Evolutionary conservation across 2,888 invertebrate genomes (phyloP).

Genomic region (Ormyrus labotus): DNA sequence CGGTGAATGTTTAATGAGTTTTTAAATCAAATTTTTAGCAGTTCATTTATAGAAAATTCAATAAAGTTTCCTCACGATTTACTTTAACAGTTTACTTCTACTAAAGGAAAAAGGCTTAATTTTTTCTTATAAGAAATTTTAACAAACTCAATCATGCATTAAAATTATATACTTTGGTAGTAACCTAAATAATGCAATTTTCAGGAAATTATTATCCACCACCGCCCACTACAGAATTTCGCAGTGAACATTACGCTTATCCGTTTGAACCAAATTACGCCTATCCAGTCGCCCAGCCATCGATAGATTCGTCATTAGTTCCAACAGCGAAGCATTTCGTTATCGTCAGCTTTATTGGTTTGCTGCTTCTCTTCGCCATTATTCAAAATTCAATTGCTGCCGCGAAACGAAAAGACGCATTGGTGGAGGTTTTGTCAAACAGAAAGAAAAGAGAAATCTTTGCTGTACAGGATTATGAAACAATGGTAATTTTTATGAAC

Average conservation of each 20-base stretch:
- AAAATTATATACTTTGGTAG: no score
- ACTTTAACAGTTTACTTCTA: no score
- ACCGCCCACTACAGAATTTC: constrained; percentile 55
- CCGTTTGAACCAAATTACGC: constrained; percentile 60
- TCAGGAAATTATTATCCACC: constrained; percentile 36
- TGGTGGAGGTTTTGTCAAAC: constrained; percentile 67
- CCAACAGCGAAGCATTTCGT: constrained; percentile 70
- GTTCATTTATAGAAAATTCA: no score
- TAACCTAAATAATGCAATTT: not conserved
- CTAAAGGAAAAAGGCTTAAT: no score
- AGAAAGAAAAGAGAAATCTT: constrained; percentile 67
- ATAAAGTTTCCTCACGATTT: no score
- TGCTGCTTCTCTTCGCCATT: constrained; percentile 71
- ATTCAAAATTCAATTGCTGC: constrained; percentile 71
- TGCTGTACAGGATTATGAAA: not conserved
- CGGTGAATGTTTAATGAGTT: no score
- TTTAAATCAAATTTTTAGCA: no score
- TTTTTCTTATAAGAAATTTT: no score
- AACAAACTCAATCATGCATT: no score
- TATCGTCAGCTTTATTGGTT: constrained; percentile 72
- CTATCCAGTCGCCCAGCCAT: constrained; percentile 58
- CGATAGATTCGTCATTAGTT: constrained; percentile 62
- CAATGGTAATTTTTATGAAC: constrained; percentile 22
- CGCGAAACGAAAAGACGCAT: constrained; percentile 67
- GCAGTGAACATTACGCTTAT: constrained; percentile 63